A percentile compares a stretch with the other conserved stretches of the same genome.
Conservation (phyloP, 2,888 invertebrate genomes). For the Tortrix viridana region DNA sequence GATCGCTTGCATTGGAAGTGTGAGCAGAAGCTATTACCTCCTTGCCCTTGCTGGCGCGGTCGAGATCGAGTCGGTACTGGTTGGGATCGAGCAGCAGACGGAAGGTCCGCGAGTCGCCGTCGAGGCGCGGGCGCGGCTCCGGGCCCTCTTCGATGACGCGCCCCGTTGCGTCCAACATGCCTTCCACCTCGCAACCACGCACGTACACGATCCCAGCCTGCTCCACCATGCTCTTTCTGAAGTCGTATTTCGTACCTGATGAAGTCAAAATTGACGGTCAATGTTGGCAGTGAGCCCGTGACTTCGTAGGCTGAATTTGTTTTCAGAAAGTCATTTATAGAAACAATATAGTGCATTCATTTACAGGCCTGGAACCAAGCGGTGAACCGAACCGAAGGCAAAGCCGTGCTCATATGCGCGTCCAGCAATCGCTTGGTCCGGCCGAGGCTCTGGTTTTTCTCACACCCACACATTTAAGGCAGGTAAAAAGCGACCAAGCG, state of each 20-base stretch:
- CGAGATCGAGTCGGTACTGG: slow-evolving; percentile 97
- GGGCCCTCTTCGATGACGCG: slow-evolving; percentile 98
- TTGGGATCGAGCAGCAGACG: slow-evolving; percentile 98
- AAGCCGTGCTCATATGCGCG: too few species aligned
- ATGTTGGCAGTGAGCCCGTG: too few species aligned
- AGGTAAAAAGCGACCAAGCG: too few species aligned
- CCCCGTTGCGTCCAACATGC: slow-evolving; percentile 97
- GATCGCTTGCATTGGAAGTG: not conserved
- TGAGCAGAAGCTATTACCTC: slow-evolving; percentile 81
- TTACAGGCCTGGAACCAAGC: too few species aligned
- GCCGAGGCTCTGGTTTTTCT: too few species aligned
- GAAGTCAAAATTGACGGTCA: not conserved
- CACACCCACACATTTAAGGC: too few species aligned
- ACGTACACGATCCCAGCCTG: slow-evolving; percentile 97
- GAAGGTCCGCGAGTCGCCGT: slow-evolving; percentile 95
- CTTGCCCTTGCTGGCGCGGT: slow-evolving; percentile 90
- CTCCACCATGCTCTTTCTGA: slow-evolving; percentile 93
- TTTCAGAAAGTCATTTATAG: too few species aligned
- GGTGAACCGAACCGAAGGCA: too few species aligned
- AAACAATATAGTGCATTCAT: too few species aligned
- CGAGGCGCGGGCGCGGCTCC: slow-evolving; percentile 93
- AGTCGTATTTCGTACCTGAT: slow-evolving; percentile 90
- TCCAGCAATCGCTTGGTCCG: too few species aligned
- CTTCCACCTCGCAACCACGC: slow-evolving; percentile 99
- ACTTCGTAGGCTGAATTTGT: too few species aligned